Evolutionary conservation across 1,140 invertebrate genomes (phyloP), one percentile per base, ranked within the genome.

Genomic region (Drosophila kohkoa): DNA sequence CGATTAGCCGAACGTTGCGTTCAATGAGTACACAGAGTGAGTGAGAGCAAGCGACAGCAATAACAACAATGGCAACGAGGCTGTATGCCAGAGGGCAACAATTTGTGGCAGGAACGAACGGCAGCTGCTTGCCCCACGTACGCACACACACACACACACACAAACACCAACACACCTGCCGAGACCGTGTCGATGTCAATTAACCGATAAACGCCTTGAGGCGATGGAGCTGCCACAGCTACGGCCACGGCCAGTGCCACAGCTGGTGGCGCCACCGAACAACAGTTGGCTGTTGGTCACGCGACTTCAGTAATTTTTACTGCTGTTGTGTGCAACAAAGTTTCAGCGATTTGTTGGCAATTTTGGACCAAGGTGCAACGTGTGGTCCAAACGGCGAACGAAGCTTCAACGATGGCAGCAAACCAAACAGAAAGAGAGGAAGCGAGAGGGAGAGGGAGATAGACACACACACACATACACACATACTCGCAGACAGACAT

Each of bases 141-240:
- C 7, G 30, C 5, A 32, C 30, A 32, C 30, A 32, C 30, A 32
- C 5, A 32, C 30, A 32, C 30, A 32, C 30, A 32, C 30, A 32
- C 30, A 32, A 6, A 32, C 38, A 41, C 7, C 7, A 10, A 28
- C 54, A 13, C 16, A 38, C 49, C 43, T 45, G 35, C 13, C 16
- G 35, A 35, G 32, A 35, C 48, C 48, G 51, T 64, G 15, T 20
- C 49, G 49, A 64, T 78, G 77, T 66, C 81, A 87, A 86, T 87
- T 86, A 82, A 59, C 55, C 43, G 75, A 69, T 73, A 75, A 82
- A 76, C 75, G 77, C 67, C 82, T 82, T 79, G 57, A 73, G 68
- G 77, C 75, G 64, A 66, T 69, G 41, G 15, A 11, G 15, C 25
- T 38, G 59, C 41, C 30, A 48, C 49, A 45, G 5, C 30, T 6